These are phyloP conservation scores for Melospiza melodia DNA, from an alignment of 2,113 vertebrate species.

Conservation along the genomic window DNA sequence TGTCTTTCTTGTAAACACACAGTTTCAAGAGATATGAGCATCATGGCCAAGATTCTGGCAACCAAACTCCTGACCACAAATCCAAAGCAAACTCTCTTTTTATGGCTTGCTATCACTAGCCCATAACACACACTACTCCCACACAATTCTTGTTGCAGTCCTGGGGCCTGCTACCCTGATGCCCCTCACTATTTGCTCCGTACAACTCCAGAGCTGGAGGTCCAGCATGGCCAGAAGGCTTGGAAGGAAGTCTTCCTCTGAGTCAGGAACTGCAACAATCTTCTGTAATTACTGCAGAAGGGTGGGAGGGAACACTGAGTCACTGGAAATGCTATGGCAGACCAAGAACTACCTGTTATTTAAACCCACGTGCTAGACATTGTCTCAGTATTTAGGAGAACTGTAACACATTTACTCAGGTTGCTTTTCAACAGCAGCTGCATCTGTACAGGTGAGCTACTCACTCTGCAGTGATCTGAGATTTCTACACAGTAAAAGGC, in stretches of 20 bases:
- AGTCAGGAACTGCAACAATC: slow-evolving; percentile 24
- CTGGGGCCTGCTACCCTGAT: not conserved
- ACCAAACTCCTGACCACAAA: not conserved
- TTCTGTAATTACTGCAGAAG: not conserved
- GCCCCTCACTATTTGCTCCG: not conserved
- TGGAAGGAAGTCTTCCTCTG: slow-evolving; percentile 3
- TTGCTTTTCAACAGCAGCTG: not conserved
- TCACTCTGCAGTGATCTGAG: not conserved
- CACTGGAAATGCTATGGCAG: not conserved
- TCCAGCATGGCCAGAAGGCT: not conserved
- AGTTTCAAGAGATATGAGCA: not conserved
- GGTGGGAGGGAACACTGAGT: not conserved
- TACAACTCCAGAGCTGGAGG: not conserved
- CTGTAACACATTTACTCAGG: not conserved
- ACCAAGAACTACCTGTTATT: slow-evolving; percentile 50
- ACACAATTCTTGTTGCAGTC: not conserved
- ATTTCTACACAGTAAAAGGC: not conserved
- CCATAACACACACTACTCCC: not conserved
- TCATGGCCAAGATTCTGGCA: not conserved
- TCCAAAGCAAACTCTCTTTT: not conserved
- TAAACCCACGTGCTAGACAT: not conserved
- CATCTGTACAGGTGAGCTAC: not conserved
- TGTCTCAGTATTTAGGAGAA: not conserved
- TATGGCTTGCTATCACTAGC: not conserved
- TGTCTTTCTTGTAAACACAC: not conserved